These are phyloP conservation scores for Diadegma fenestrale DNA, from an alignment of 2,888 invertebrate species.

Conservation along the genomic window DNA sequence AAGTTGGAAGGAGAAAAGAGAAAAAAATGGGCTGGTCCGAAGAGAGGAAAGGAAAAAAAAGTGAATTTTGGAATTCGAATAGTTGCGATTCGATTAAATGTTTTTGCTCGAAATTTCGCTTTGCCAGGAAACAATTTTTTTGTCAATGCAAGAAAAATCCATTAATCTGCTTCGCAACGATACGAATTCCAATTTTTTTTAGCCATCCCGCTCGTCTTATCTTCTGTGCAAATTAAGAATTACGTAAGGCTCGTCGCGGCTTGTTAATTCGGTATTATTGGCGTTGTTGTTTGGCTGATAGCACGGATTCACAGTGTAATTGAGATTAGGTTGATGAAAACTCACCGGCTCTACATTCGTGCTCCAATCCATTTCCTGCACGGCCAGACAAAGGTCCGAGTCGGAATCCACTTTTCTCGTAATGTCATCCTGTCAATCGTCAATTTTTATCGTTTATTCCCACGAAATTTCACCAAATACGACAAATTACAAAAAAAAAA, in stretches of 20 bases:
- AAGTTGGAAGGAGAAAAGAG: background rate
- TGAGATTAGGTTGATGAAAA: conserved; percentile 84
- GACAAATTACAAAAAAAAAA: no score
- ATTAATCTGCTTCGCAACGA: background rate
- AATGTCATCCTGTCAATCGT: conserved; percentile 87
- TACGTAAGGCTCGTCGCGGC: conserved; percentile 83
- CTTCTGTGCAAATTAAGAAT: conserved; percentile 83
- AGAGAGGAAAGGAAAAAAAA: background rate
- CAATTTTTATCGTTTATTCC: background rate
- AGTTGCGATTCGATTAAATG: background rate
- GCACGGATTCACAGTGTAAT: conserved; percentile 84
- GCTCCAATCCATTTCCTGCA: conserved; percentile 85
- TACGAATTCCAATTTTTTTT: background rate
- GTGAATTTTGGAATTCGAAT: background rate
- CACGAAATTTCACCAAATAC: background rate
- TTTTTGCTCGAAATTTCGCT: no score
- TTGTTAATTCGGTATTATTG: conserved; percentile 74
- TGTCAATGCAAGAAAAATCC: background rate
- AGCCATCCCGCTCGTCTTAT: conserved; percentile 71
- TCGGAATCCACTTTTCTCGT: conserved; percentile 92
- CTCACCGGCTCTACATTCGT: conserved; percentile 84
- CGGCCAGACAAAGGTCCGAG: conserved; percentile 95
- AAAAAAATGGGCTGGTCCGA: background rate
- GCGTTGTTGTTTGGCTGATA: conserved; percentile 83
- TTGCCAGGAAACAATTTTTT: background rate